Conservation (phyloP, 2,113 vertebrate species). For the Donacobius atricapilla region DNA sequence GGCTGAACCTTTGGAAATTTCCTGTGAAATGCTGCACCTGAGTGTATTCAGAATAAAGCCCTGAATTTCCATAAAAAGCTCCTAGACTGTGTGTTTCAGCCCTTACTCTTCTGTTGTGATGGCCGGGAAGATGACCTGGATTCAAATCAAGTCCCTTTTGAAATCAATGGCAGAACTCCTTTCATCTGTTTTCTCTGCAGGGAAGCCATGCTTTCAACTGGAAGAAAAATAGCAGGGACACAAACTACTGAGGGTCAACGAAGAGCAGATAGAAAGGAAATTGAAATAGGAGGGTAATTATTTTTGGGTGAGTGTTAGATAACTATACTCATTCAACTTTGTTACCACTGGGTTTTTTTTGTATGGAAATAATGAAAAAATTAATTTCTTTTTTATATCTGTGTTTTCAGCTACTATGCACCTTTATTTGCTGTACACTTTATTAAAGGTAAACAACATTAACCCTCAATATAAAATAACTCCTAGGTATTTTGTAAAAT, state of each 20-base stretch:
- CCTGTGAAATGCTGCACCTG: neutral
- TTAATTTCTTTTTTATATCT: neutral
- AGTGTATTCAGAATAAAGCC: neutral
- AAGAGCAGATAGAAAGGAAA: neutral
- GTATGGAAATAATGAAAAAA: neutral
- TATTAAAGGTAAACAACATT: neutral
- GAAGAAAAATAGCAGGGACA: neutral
- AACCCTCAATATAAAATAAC: neutral
- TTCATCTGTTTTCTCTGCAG: neutral
- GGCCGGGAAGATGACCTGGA: neutral
- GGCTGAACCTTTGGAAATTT: neutral
- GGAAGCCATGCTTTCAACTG: neutral
- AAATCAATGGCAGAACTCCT: neutral
- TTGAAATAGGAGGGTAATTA: neutral
- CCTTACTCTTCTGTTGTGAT: neutral
- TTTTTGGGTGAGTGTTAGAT: neutral
- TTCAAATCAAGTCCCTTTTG: neutral
- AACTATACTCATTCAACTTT: neutral
- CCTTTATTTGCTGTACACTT: neutral
- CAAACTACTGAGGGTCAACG: neutral
- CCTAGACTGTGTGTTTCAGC: neutral
- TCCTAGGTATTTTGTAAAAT: neutral
- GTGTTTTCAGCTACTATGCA: neutral
- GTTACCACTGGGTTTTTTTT: neutral
- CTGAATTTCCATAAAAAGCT: neutral